These are phyloP conservation scores for Petrocephalus sullivani DNA, from an alignment of 2,797 vertebrate species.

Conservation along the genomic window DNA sequence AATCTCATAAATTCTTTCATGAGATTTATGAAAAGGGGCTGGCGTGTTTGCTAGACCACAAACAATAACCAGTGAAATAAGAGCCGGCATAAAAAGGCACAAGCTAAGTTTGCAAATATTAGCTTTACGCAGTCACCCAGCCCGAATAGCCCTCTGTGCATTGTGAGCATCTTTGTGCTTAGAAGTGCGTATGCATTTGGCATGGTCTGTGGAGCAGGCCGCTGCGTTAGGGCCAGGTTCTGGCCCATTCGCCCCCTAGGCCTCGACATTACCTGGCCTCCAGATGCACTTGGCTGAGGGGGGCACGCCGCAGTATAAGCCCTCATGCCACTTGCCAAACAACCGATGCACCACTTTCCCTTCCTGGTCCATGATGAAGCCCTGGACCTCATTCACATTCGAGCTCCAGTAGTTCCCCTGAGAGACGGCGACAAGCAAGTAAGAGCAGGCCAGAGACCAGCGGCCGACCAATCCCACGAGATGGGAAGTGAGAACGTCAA, in stretches of 20 bases:
- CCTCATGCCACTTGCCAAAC: constrained; percentile 98
- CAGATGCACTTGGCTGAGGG: constrained; percentile 96
- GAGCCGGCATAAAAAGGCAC: not conserved
- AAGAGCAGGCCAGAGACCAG: not conserved
- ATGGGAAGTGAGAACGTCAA: not conserved
- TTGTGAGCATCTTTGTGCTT: not conserved
- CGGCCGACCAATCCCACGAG: not conserved
- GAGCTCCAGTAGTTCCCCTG: constrained; percentile 98
- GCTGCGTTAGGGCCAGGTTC: not conserved
- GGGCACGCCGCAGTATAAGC: constrained; percentile 87
- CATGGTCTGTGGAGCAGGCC: not conserved
- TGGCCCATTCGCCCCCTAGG: not conserved
- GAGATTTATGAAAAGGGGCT: not conserved
- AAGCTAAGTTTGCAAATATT: not conserved
- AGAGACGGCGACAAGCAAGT: not conserved
- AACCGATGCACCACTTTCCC: constrained; percentile 91
- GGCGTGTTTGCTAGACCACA: not conserved
- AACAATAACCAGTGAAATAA: not conserved
- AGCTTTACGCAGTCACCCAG: not conserved
- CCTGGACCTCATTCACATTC: constrained; percentile 93
- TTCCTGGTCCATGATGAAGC: constrained; percentile 93
- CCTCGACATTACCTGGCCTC: constrained; percentile 77
- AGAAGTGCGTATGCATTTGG: not conserved
- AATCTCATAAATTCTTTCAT: constrained; percentile 10
- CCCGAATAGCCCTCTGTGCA: not conserved